Evolutionary conservation across 2,797 vertebrate genomes (phyloP), one percentile per base, ranked within the genome.

Genomic region (Phrynocephalus guinanensis): DNA sequence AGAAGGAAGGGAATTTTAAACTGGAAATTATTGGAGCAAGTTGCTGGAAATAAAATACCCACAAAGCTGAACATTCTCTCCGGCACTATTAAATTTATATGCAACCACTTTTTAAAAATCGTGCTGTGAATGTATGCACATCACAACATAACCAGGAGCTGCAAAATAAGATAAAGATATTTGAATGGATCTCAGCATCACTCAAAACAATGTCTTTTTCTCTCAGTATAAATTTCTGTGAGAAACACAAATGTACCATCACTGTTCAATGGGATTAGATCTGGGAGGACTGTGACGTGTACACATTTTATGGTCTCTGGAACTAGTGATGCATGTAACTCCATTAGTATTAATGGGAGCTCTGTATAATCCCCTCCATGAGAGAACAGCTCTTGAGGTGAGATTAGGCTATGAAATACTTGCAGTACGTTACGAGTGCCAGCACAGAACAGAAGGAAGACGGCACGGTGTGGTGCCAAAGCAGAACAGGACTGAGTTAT

Each of bases 311-410:
- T 83, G 33, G 38, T 79, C 38, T 89, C 38, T 79, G 2, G 33
- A 78, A 28, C 68, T 78, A 72, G 50, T n/a, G 52, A 89, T 50
- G 79, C 73, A 86, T 83, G 28, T 86, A 86, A 89, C 81, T 79
- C 85, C 75, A 86, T 89, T 88, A 79, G 75, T 68, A 87, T 83
- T 89, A 89, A 76, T 80, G 77, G 60, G 80, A 80, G 60, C 11
- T 84, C 44, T 83, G 71, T 86, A 86, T 83, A 86, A 79, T 75
- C 81, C 44, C 72, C 60, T 89, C 67, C n/a, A 80, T 72, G 48
- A 84, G 72, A 79, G 81, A 89, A 76, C 76, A 87, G 68, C 60
- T 82, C 85, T 80, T 33, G 9, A 87, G 81, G 75, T 80, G 72
- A 83, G 60, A 89, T 85, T 88, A 85, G 84, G 48, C 71, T 75